Base-by-base conservation (phyloP, 1,140 invertebrate species). In the Oedothorax gibbosus region DNA sequence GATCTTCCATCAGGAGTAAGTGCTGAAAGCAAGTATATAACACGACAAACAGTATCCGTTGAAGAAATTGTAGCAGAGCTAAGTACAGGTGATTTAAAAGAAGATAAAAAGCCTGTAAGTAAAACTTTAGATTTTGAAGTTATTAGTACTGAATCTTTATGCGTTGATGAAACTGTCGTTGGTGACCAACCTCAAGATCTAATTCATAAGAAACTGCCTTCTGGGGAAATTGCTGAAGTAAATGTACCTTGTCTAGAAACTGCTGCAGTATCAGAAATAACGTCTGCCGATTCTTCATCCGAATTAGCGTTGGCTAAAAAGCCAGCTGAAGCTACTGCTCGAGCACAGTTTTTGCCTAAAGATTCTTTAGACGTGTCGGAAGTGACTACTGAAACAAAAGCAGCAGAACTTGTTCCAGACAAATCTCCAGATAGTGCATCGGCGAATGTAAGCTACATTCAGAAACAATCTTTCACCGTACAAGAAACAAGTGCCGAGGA, bases 281-380 rank as follows among this genome's bases (percentile, higher is more conserved):
- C 95, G 83, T 95, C 96, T 88, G 93, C 92, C 77, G 81, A 84
- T 54, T 85, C 20, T n/a, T 94, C 94, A 12, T 94, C 95, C 91
- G 95, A 96, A 89, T 96, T 97, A 88, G 93, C 21, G 18, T 53
- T 53, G n/a, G 62, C 10, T 15, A 85, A 80, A 69, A 78, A 79
- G 60, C 86, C 86, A 18, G 83, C 71, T 21, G 83, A 78, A 49
- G 60, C 72, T 11, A 81, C 51, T 18, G 83, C 83, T 6, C 18
- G 50, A n/a, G 57, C 77, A 54, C 65, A 81, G 15, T 72, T 85
- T 49, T 51, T 69, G 9, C 72, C 86, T 20, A 81, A 87, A 86
- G 79, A 86, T 65, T 77, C 76, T 20, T 15, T 87, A 35, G 69
- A 77, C 68, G 77, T 87, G 7, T 87, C 86, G 8, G 82, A 87